Conservation (phyloP, 1,140 invertebrate species). For the Fragariocoptes setiger region DNA sequence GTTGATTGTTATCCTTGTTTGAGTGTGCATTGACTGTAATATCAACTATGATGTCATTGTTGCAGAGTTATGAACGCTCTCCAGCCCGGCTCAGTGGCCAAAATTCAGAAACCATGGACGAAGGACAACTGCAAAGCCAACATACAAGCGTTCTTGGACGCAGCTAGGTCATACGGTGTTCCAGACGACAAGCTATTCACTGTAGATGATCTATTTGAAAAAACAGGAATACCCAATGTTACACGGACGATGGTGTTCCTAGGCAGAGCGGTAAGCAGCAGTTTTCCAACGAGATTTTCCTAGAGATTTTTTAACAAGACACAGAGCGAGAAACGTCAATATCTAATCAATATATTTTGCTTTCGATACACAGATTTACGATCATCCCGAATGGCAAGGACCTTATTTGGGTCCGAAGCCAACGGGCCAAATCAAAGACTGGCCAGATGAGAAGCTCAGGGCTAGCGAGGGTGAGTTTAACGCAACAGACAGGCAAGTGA, state of each 20-base stretch:
- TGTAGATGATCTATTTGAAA: constrained; percentile 3
- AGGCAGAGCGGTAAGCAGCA: not conserved
- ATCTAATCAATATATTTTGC: not conserved
- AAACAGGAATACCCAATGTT: constrained; percentile 4
- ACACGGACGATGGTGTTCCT: not conserved
- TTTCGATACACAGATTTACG: not conserved
- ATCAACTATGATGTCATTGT: not conserved
- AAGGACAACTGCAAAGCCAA: constrained; percentile 3
- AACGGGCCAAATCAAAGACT: constrained; percentile 5
- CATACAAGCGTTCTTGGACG: constrained; percentile 1
- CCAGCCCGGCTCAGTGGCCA: constrained; percentile 1
- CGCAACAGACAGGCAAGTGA: too few species aligned
- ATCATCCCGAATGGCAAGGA: constrained; percentile 3
- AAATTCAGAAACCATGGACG: constrained; percentile 7
- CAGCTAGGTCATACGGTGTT: constrained; percentile 1
- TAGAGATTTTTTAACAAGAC: not conserved
- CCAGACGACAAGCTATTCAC: constrained; percentile 4
- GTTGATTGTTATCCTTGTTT: too few species aligned
- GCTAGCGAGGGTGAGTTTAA: constrained; percentile 5
- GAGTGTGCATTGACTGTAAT: too few species aligned
- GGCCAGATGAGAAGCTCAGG: constrained; percentile 4
- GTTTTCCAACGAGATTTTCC: not conserved
- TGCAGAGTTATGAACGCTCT: constrained; percentile 3
- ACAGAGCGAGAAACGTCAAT: not conserved
- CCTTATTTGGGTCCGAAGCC: constrained; percentile 5